Percentiles rank a stretch among this genome's conserved stretches.
These are phyloP conservation scores for Ernsta delagoae DNA, from an alignment of 2,888 invertebrate genomes.

Conservation along the genomic window DNA sequence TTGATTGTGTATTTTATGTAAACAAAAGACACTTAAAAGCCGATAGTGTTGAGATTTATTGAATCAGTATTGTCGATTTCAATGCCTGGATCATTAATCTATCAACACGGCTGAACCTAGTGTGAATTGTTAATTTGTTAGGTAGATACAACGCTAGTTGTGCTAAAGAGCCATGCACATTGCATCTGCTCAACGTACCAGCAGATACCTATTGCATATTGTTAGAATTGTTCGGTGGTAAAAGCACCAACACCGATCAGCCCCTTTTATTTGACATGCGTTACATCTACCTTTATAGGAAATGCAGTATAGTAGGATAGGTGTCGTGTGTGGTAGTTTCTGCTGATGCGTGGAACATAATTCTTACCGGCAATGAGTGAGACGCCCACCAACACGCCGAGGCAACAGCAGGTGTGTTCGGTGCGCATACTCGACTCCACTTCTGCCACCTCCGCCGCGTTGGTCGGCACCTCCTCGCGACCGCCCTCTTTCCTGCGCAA, in stretches of 20 bases:
- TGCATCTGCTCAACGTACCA: neutral
- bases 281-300: no score
- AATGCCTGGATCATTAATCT: slow-evolving; percentile 17
- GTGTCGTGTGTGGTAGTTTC: no score
- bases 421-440: slow-evolving; percentile 70
- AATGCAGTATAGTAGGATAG: no score
- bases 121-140: slow-evolving; percentile 22
- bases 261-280: no score
- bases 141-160: slow-evolving; percentile 15
- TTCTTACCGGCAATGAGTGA: slow-evolving; percentile 81
- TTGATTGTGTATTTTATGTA: neutral
- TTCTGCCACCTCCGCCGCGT: slow-evolving; percentile 66
- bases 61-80: slow-evolving; percentile 13
- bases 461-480: slow-evolving; percentile 78
- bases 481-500: slow-evolving; percentile 79
- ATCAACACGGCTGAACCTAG: slow-evolving; percentile 20
- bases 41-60: neutral
- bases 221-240: no score
- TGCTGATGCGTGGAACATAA: no score
- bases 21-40: neutral
- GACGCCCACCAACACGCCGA: slow-evolving; percentile 82
- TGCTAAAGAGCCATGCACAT: slow-evolving; percentile 18
- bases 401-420: slow-evolving; percentile 81
- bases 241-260: no score
- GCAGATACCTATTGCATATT: no score